Evolutionary conservation across 2,888 invertebrate species (phyloP), one percentile per base, ranked within the genome.

Genomic region (Dasysyrphus albostriatus): DNA sequence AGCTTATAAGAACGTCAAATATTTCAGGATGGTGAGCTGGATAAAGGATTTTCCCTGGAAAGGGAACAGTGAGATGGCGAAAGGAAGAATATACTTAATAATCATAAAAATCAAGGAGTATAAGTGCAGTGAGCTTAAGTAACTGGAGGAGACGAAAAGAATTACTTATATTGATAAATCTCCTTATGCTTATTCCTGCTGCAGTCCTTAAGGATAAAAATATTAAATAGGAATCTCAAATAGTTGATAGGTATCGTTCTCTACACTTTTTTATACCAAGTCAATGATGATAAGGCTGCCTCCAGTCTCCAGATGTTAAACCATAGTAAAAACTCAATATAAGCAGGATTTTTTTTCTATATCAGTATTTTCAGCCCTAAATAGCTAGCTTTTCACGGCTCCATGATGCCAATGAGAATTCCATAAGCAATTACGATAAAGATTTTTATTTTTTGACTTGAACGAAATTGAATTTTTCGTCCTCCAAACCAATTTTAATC

Each of bases 361-460:
- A 24, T 63, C 47, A 67, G 29, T 51, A 59, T 61, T 72, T 77
- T 81, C 44, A 32, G 49, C 67, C 37, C 29, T 63, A 7, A 1
- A 49, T 34, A 4, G 12, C 5, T 34, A 4, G 12, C 5, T 65
- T 24, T 24, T 42, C 49, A 44, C n/a, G 39, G 24, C 19, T 42
- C 16, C 49, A 69, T 47, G 49, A 42, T 69, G 47, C 69, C 65
- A 56, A 54, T 51, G 65, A 42, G 73, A 74, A 70, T 87, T 87
- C 74, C 51, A 87, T 83, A 87, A 87, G 78, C 85, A 83, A 87
- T 87, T 87, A 83, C 83, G 83, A 83, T 83, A 83, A 87, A 74
- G 83, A 83, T 78, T 87, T 83, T 85, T 65, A 59, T 78, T 77
- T 69, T 59, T 42, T 12, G 47, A 54, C 63, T 73, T 29, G 9